phyloP scores from a whole-genome alignment of 1,140 invertebrate genomes.

The Drosophila biarmipes region DNA sequence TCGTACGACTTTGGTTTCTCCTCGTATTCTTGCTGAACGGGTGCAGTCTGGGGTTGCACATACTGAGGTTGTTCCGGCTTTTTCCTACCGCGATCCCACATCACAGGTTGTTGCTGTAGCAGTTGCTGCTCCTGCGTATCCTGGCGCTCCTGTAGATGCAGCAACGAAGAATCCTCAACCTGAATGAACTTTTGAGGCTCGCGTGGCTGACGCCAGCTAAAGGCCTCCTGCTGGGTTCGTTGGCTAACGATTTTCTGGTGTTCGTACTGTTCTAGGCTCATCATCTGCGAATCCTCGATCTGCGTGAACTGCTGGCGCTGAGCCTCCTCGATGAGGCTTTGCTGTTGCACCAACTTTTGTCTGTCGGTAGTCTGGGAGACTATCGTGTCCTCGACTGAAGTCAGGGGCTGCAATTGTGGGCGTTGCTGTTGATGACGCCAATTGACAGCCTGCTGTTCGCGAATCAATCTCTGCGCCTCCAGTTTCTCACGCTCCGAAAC shows the following conservation, averaged over 20 bases:
- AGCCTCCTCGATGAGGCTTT: constrained; percentile 64
- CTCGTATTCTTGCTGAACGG: constrained; percentile 34
- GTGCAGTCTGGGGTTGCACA: constrained; percentile 13
- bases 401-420: constrained; percentile 65
- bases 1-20: constrained; percentile 66
- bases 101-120: constrained; percentile 68
- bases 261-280: constrained; percentile 74
- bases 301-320: constrained; percentile 70
- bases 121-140: constrained; percentile 71
- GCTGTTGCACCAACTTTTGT: constrained; percentile 52
- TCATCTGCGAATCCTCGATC: constrained; percentile 76
- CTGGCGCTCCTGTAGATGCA: constrained; percentile 74
- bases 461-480: constrained; percentile 67
- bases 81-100: constrained; percentile 84
- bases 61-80: constrained; percentile 60
- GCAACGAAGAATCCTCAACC: constrained; percentile 73
- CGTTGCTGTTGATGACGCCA: constrained; percentile 70
- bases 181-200: constrained; percentile 68
- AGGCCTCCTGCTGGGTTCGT: constrained; percentile 63
- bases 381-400: constrained; percentile 79
- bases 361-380: constrained; percentile 66
- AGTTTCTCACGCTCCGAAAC: constrained; percentile 73
- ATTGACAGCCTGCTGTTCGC: constrained; percentile 74
- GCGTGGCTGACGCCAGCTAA: constrained; percentile 72
- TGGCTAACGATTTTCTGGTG: constrained; percentile 66